phyloP scores from a whole-genome alignment of 1,140 invertebrate species.

The Colletes latitarsis region DNA sequence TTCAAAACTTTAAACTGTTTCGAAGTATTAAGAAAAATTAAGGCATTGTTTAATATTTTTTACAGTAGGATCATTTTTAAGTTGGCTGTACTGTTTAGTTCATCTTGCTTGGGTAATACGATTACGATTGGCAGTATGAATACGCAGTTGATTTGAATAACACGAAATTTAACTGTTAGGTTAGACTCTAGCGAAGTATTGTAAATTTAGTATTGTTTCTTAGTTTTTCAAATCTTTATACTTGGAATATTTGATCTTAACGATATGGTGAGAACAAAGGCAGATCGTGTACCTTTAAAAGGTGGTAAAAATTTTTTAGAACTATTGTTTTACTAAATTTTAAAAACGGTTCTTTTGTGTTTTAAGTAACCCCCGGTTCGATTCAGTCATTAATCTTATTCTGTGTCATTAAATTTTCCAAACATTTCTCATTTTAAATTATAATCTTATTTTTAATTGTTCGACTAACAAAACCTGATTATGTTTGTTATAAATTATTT shows the following conservation, averaged over 20 bases:
- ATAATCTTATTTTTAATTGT: not conserved
- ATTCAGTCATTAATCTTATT: not conserved
- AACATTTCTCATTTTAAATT: not conserved
- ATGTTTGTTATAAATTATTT: conserved; percentile 6
- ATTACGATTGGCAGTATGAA: not conserved
- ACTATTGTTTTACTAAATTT: not conserved
- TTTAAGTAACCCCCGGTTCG: not conserved
- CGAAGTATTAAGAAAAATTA: too few species aligned
- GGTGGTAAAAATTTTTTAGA: conserved; percentile 19
- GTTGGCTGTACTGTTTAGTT: not conserved
- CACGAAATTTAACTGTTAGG: not conserved
- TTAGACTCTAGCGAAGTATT: not conserved
- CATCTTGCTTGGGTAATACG: not conserved
- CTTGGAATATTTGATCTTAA: not conserved
- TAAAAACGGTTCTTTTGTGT: not conserved
- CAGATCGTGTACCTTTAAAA: conserved; percentile 34
- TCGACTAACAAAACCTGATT: not conserved
- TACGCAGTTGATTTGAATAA: not conserved
- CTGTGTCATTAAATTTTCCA: not conserved
- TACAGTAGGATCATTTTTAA: too few species aligned
- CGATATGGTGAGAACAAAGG: conserved; percentile 52
- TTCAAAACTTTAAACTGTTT: too few species aligned
- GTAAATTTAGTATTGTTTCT: not conserved
- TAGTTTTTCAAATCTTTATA: not conserved
- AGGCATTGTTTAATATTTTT: too few species aligned